Conservation (phyloP, 30 jellyfish, hydroid and myxozoan genomes). For the Hydractinia symbiolongicarpus region DNA sequence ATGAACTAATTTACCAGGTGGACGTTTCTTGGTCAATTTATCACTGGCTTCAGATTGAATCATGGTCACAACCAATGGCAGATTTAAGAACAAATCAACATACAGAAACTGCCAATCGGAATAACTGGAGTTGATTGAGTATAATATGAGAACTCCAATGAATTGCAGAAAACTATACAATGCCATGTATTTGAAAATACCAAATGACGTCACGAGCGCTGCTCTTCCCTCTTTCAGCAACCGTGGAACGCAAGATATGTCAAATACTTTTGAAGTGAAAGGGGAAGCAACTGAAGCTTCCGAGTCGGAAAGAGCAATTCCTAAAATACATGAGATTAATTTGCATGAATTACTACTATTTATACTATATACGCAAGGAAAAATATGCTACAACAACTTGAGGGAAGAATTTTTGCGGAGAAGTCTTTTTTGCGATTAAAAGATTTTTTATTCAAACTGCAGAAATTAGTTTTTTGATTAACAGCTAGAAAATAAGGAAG, state of each 20-base stretch:
- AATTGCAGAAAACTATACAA: conserved; percentile 36
- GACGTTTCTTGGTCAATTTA: conserved; percentile 5
- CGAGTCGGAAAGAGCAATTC: conserved; percentile 41
- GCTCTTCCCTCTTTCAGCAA: conserved; percentile 40
- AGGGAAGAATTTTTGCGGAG: too few species aligned
- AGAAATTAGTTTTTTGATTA: too few species aligned
- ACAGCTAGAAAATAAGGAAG: too few species aligned
- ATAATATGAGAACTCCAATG: conserved; percentile 27
- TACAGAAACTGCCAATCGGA: conserved; percentile 22
- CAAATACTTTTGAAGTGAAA: conserved; percentile 29
- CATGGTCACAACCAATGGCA: conserved; percentile 23
- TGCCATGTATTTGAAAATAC: conserved; percentile 27
- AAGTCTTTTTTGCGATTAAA: too few species aligned
- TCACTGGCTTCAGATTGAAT: conserved; percentile 13
- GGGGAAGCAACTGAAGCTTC: conserved; percentile 63
- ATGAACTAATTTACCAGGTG: conserved; percentile 37
- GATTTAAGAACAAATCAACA: neutral
- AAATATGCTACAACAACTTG: neutral
- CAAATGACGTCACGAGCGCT: conserved; percentile 47
- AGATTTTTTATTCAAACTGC: too few species aligned
- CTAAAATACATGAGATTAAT: neutral
- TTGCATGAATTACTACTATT: neutral
- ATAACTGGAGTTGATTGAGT: conserved; percentile 7
- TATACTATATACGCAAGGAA: neutral
- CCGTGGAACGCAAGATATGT: conserved; percentile 43